Evolutionary conservation across 2,888 invertebrate genomes (phyloP).

Genomic region (Ceramica pisi): DNA sequence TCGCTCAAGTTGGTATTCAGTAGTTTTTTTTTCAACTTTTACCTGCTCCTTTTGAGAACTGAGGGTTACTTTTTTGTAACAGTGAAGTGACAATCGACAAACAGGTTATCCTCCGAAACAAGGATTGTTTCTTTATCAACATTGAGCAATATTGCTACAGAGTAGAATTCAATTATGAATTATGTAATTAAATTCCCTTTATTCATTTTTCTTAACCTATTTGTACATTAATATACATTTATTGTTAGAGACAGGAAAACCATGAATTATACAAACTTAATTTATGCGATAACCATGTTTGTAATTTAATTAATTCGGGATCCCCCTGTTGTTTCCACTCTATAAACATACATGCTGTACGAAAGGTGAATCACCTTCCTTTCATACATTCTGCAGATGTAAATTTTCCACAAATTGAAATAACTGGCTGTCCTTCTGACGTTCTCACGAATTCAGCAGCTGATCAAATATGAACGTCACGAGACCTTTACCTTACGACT

Average conservation of each 20-base stretch:
- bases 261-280: constrained; percentile 4
- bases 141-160: neutral
- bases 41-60: constrained; percentile 54
- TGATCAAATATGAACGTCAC: constrained; percentile 63
- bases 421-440: constrained; percentile 59
- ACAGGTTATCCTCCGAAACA: constrained; percentile 31
- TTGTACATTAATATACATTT: no score
- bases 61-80: constrained; percentile 32
- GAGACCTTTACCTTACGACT: constrained; percentile 39
- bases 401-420: constrained; percentile 58
- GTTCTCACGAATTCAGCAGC: constrained; percentile 58
- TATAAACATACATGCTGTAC: constrained; percentile 1
- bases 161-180: neutral
- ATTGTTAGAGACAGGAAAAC: constrained; percentile 1
- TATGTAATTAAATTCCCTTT: neutral
- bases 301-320: constrained; percentile 26
- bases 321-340: constrained; percentile 11
- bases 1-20: constrained; percentile 22
- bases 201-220: no score
- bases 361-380: constrained; percentile 42
- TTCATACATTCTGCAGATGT: constrained; percentile 40
- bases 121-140: neutral
- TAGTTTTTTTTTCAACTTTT: constrained; percentile 35
- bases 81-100: constrained; percentile 4
- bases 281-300: constrained; percentile 9